These are phyloP conservation scores for Chiroxiphia lanceolata DNA, from an alignment of 2,797 vertebrate species.

Conservation along the genomic window DNA sequence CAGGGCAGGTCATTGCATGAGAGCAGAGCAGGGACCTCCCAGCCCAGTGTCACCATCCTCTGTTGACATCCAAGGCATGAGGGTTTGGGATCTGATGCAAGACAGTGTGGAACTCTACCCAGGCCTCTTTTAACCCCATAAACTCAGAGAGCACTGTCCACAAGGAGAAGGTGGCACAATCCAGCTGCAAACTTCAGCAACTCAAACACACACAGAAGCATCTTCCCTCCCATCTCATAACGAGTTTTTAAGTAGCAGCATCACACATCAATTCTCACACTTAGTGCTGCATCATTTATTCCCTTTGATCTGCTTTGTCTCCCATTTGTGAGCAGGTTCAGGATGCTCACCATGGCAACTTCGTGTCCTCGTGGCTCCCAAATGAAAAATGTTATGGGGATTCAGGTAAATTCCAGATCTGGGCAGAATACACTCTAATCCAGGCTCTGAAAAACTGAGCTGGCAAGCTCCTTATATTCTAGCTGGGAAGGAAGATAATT, in stretches of 20 bases:
- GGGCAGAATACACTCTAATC: background rate
- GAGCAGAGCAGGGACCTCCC: background rate
- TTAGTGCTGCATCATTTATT: background rate
- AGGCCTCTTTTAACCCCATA: background rate
- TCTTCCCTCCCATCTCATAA: background rate
- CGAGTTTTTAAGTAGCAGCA: background rate
- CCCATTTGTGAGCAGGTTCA: background rate
- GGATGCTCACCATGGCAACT: background rate
- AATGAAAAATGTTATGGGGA: background rate
- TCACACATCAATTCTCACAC: background rate
- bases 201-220: background rate
- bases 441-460: background rate
- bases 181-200: background rate
- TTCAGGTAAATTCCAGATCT: background rate
- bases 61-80: background rate
- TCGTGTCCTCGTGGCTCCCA: background rate
- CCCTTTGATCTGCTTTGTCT: background rate
- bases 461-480: background rate
- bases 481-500: background rate
- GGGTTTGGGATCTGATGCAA: background rate
- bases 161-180: accelerated
- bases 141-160: background rate
- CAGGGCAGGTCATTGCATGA: background rate
- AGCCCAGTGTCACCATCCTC: background rate
- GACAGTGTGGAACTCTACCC: background rate